Conservation (phyloP, 1,140 invertebrate species). For the Scaptomyza montana region DNA sequence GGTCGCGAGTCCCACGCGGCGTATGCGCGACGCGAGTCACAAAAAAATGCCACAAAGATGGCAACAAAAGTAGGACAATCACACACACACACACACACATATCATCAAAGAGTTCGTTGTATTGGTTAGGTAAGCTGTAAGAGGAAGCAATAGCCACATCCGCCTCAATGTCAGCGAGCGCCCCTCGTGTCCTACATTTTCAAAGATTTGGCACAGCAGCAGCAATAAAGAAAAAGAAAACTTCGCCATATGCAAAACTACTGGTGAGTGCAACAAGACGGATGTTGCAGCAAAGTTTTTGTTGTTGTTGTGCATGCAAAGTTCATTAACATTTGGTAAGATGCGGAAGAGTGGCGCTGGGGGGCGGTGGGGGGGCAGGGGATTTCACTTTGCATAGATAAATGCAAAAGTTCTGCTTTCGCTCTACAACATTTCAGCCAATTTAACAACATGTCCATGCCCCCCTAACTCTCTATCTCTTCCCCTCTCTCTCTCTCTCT, state of each 20-base stretch:
- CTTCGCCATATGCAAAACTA: constrained; percentile 46
- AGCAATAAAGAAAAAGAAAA: constrained; percentile 38
- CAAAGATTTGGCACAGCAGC: constrained; percentile 43
- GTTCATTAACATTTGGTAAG: constrained; percentile 61
- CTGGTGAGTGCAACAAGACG: constrained; percentile 43
- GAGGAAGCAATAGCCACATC: constrained; percentile 42
- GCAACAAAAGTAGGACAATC: constrained; percentile 26
- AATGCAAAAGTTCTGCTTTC: constrained; percentile 75
- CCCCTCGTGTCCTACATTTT: constrained; percentile 39
- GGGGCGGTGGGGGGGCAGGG: not conserved
- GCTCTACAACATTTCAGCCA: constrained; percentile 52
- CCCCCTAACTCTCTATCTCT: not conserved
- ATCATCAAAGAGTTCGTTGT: not conserved
- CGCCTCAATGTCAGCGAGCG: constrained; percentile 45
- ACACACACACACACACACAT: not conserved
- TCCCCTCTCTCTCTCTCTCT: not conserved
- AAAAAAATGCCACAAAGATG: constrained; percentile 20
- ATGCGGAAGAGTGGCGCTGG: not conserved
- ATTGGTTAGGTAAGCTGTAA: constrained; percentile 38
- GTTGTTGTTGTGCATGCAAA: constrained; percentile 42
- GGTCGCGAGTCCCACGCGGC: constrained; percentile 29
- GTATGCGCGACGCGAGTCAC: constrained; percentile 36
- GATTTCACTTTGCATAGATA: constrained; percentile 34
- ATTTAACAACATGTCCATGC: constrained; percentile 42
- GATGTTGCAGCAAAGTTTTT: constrained; percentile 39